Base-by-base conservation (phyloP, 1,140 invertebrate species). In the Thaumetopoea pityocampa region DNA sequence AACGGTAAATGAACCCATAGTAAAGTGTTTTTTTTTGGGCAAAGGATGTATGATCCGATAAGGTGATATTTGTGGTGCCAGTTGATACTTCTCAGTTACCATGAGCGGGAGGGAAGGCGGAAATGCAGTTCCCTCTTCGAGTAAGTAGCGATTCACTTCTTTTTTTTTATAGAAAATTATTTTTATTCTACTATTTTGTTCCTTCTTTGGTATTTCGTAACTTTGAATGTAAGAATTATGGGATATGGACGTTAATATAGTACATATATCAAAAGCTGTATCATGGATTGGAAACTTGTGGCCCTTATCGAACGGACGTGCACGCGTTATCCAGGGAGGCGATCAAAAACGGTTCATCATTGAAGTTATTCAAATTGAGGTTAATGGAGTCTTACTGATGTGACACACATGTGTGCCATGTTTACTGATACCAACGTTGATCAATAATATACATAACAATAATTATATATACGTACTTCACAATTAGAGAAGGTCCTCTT, bases 71-170 rank as follows among this genome's bases (percentile, higher is more conserved):
- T 59, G 76, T 77, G 68, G 72, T 79, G 63, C 59, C 53, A 57
- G 65, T 67, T 72, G 51, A 66, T 53, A 47, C 69, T 69, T 66
- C 61, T 62, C 58, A 58, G 51, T 71, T 79, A 83, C 71, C 61
- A 83, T 83, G 79, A 79, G 70, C 67, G 79, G 67, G 66, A 83
- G 67, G 70, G 71, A 77, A 77, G 74, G 69, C 76, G 79, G 79
- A 83, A 80, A 81, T 83, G 76, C 74, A 83, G 72, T 77, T 83
- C 79, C 76, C 70, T 76, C 79, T 80, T 76, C 68, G 44, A 77
- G 76, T 82, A 62, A 78, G 79, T 83, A 68, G 45, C 38, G 50
- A 43, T 54, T 65, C 36, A 35, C 33, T 36, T 41, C 51, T 52
- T 51, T 50, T 56, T 57, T 46, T 19, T 49, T 19, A 22, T 47